Evolutionary conservation across 2,888 invertebrate species (phyloP).

Genomic region (Zelleria hepariella): DNA sequence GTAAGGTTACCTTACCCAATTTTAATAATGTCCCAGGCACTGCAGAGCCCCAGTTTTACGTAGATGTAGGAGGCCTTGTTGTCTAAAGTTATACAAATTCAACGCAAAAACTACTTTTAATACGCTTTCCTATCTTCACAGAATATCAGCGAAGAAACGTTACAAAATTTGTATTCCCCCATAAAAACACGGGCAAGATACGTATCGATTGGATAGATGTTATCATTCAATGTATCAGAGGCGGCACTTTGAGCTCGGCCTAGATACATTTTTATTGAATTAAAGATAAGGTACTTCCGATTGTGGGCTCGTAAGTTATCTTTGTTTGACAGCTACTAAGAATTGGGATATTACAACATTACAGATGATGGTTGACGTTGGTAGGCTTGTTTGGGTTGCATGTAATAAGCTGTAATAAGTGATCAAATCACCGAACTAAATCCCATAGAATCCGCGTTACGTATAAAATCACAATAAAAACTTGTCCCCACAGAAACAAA

Average conservation of each 20-base stretch:
- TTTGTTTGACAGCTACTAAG: neutral
- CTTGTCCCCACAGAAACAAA: no score
- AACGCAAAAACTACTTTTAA: neutral
- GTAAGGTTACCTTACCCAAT: no score
- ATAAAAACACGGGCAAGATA: neutral
- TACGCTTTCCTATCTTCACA: neutral
- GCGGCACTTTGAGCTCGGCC: constrained; percentile 1
- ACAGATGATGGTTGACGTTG: no score
- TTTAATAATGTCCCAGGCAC: no score
- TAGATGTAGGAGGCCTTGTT: no score
- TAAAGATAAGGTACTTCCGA: neutral
- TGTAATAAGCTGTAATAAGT: no score
- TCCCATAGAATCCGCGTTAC: no score
- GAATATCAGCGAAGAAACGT: neutral
- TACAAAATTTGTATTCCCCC: neutral
- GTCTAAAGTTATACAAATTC: no score
- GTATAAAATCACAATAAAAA: no score
- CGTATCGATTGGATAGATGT: neutral
- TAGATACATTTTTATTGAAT: constrained; percentile 1
- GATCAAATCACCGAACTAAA: no score
- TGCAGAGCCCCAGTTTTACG: no score
- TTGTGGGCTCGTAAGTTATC: neutral
- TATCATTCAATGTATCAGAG: neutral
- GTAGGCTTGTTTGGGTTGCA: no score
- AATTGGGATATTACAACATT: neutral